Percentiles rank a stretch among this genome's conserved stretches.
phyloP scores from a whole-genome alignment of 2,797 vertebrate genomes.

The Phataginus tricuspis region DNA sequence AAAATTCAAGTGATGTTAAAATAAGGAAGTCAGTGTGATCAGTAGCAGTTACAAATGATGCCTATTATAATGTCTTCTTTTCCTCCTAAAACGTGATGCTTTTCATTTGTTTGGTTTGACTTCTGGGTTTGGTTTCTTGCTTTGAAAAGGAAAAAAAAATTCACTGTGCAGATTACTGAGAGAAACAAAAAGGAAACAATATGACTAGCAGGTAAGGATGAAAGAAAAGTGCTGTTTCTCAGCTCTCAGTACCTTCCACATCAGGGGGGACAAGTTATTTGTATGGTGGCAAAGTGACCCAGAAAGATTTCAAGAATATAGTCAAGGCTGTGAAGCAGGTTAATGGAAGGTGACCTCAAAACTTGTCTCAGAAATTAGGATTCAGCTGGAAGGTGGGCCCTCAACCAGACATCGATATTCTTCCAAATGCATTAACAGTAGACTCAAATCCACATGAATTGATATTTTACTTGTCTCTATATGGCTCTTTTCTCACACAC shows the following conservation, averaged over 20 bases:
- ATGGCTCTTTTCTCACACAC: not conserved
- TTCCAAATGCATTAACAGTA: not conserved
- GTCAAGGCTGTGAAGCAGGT: not conserved
- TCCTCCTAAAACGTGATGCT: not conserved
- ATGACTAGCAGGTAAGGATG: not conserved
- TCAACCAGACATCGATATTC: not conserved
- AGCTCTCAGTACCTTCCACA: not conserved
- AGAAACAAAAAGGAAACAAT: not conserved
- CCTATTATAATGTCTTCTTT: not conserved
- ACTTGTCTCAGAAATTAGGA: not conserved
- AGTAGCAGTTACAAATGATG: not conserved
- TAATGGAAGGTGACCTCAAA: not conserved
- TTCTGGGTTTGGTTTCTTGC: not conserved
- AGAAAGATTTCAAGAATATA: not conserved
- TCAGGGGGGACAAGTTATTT: not conserved
- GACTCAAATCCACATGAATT: not conserved
- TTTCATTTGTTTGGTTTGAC: not conserved
- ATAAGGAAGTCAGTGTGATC: not conserved
- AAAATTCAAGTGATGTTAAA: not conserved
- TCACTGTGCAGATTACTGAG: not conserved
- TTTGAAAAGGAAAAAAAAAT: not conserved
- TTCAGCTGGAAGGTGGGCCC: not conserved
- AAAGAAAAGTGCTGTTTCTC: not conserved
- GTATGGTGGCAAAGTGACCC: not conserved
- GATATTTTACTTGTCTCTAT: not conserved